Evolutionary conservation across 35 echinoderm and acorn worm species (phyloP).

Genomic region (Patiria miniata): DNA sequence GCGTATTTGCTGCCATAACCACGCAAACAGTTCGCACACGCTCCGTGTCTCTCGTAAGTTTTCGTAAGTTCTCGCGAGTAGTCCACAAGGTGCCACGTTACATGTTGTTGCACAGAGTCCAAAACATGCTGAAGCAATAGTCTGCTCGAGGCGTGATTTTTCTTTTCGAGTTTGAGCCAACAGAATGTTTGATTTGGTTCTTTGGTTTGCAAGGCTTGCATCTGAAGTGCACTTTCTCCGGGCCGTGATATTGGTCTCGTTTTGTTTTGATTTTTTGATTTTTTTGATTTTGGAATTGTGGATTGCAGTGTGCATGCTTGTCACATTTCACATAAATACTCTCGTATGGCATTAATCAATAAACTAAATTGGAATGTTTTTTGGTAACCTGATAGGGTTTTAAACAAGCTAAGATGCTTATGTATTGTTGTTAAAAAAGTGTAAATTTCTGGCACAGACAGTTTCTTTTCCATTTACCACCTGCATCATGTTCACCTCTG

Average conservation of each 20-base stretch:
- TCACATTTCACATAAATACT: not conserved
- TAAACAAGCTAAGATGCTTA: too few species aligned
- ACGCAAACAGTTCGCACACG: too few species aligned
- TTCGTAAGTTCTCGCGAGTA: too few species aligned
- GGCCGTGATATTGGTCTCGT: not conserved
- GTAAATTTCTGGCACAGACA: too few species aligned
- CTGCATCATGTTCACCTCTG: too few species aligned
- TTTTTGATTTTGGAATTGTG: not conserved
- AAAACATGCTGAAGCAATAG: not conserved
- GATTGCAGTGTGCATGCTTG: not conserved
- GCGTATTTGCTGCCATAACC: too few species aligned
- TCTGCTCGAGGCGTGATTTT: conserved; percentile 3
- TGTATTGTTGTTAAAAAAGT: too few species aligned
- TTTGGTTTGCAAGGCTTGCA: not conserved
- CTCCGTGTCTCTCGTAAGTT: too few species aligned
- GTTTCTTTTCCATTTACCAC: too few species aligned
- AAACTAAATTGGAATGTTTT: too few species aligned
- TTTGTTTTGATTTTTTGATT: not conserved
- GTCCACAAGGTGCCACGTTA: not conserved
- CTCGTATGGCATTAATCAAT: too few species aligned
- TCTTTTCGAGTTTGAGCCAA: not conserved
- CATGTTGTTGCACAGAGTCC: not conserved
- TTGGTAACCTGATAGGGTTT: too few species aligned
- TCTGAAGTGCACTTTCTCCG: not conserved
- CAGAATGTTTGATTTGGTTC: conserved; percentile 1